A percentile compares a stretch with the other conserved stretches of the same genome.
These are phyloP conservation scores for Ochlodes sylvanus DNA, from an alignment of 2,888 invertebrate genomes.

Conservation along the genomic window DNA sequence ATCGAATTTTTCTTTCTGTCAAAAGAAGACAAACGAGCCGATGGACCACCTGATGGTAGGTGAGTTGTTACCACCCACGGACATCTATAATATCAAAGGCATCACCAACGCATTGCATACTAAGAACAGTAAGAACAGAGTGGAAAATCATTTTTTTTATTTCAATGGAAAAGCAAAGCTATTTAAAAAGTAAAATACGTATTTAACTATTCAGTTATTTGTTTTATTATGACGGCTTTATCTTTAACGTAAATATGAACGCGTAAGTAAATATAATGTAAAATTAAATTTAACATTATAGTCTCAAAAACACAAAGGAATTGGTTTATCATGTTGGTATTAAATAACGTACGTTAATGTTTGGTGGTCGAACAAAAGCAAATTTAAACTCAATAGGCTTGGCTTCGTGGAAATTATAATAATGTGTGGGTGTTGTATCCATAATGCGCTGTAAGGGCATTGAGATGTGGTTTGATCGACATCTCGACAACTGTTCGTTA, in stretches of 20 bases:
- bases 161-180: no score
- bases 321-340: constrained; percentile 21
- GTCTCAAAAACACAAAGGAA: constrained; percentile 27
- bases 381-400: constrained; percentile 57
- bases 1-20: constrained; percentile 7
- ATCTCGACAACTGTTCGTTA: constrained; percentile 84
- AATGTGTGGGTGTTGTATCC: constrained; percentile 74
- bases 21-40: background rate
- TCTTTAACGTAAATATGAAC: background rate
- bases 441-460: constrained; percentile 73
- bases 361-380: constrained; percentile 48
- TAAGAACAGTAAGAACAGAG: no score
- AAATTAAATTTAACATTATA: constrained; percentile 2
- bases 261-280: background rate
- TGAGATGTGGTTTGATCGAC: constrained; percentile 81
- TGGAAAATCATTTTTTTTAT: no score
- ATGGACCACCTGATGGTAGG: background rate
- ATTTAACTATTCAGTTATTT: background rate
- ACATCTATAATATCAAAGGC: background rate
- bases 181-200: no score
- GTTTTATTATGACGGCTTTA: background rate
- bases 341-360: constrained; percentile 35
- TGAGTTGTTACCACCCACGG: constrained; percentile 1
- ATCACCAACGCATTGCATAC: background rate
- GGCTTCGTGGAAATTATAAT: constrained; percentile 65